Conservation (phyloP, 2,797 vertebrate species). For the Hybognathus amarus region DNA sequence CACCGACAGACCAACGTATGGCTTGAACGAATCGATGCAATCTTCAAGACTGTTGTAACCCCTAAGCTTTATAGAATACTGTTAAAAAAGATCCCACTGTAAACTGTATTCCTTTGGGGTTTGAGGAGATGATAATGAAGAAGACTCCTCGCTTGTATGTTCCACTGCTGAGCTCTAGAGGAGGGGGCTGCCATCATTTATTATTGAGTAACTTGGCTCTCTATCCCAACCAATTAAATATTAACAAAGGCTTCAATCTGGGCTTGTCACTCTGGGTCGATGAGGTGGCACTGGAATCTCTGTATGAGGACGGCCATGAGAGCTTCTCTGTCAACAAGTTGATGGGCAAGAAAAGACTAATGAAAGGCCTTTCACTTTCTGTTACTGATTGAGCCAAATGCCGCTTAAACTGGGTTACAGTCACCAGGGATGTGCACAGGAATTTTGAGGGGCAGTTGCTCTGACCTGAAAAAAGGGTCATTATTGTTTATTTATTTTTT, state of each 20-base stretch:
- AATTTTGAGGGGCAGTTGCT: too few relatives aligned
- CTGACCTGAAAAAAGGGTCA: too few relatives aligned
- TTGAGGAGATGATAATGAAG: conserved; percentile 19
- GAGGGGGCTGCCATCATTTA: conserved; percentile 44
- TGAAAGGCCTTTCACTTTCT: conserved; percentile 12
- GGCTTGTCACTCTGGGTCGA: conserved; percentile 24
- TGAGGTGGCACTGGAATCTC: conserved; percentile 32
- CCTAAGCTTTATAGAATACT: not conserved
- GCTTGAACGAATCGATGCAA: not conserved
- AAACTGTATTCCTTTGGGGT: not conserved
- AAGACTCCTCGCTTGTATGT: conserved; percentile 10
- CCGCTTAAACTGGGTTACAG: not conserved
- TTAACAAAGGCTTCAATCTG: conserved; percentile 53
- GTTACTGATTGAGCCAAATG: not conserved
- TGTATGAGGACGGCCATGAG: conserved; percentile 11
- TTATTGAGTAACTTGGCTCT: conserved; percentile 51
- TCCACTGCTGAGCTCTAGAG: conserved; percentile 25
- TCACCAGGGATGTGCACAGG: too few relatives aligned
- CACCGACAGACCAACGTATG: not conserved
- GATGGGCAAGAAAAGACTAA: conserved; percentile 13
- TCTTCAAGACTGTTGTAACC: not conserved
- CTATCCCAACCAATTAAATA: conserved; percentile 60
- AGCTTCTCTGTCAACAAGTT: conserved; percentile 38
- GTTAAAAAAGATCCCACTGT: conserved; percentile 4
- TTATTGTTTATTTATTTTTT: too few relatives aligned